Evolutionary conservation across 2,797 vertebrate genomes (phyloP).

Genomic region (Tragelaphus oryx): DNA sequence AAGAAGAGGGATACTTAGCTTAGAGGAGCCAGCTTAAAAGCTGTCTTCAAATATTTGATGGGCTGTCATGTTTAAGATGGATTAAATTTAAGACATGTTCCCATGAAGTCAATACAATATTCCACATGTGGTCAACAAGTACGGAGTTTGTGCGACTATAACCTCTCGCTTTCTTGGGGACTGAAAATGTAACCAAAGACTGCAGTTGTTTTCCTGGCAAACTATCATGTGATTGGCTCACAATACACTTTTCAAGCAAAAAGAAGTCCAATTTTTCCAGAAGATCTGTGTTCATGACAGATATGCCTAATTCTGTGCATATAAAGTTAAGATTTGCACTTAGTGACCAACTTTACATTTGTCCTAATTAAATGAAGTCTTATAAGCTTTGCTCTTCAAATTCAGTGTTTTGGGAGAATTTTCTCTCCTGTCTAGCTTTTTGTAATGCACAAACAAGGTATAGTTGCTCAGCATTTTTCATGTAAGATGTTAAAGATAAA

Average conservation of each 20-base stretch:
- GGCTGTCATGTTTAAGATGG: neutral
- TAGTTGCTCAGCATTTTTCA: neutral
- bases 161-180: neutral
- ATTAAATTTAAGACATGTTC: neutral
- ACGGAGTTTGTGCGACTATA: neutral
- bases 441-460: neutral
- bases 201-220: neutral
- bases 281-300: neutral
- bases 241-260: neutral
- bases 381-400: neutral
- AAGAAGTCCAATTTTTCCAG: neutral
- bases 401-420: neutral
- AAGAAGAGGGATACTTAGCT: neutral
- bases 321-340: neutral
- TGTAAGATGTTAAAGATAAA: neutral
- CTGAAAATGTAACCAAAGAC: neutral
- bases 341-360: neutral
- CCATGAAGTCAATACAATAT: neutral
- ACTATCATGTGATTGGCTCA: neutral
- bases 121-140: neutral
- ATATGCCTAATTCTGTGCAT: neutral
- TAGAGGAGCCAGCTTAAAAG: neutral
- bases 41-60: neutral
- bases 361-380: neutral
- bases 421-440: neutral